A percentile compares a stretch with the other conserved stretches of the same genome.
Evolutionary conservation across 2,797 vertebrate species (phyloP).

Genomic region (Echiichthys vipera): DNA sequence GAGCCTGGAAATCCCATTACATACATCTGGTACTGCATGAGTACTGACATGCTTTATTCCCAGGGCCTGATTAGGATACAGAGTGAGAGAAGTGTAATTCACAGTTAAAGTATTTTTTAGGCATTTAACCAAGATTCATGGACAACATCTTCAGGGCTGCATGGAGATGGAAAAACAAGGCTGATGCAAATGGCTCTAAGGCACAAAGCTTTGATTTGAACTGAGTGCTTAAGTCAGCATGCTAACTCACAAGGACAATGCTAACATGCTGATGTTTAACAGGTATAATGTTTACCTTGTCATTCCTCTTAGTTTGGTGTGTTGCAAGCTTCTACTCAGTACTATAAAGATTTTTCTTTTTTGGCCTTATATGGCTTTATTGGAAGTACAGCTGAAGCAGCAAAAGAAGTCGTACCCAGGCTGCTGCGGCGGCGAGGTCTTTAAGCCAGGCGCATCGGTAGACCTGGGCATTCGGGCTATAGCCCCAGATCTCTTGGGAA

Average conservation of each 20-base stretch:
- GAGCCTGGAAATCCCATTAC: neutral
- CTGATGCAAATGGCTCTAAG: neutral
- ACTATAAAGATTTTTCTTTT: too few relatives aligned
- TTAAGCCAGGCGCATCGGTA: too few relatives aligned
- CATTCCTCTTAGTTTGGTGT: neutral
- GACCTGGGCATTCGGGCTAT: too few relatives aligned
- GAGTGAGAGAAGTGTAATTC: neutral
- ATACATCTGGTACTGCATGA: neutral
- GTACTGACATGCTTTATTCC: neutral
- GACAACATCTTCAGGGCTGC: neutral
- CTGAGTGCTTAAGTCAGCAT: neutral
- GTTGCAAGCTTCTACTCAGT: too few relatives aligned
- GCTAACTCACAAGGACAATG: neutral
- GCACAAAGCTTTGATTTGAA: neutral
- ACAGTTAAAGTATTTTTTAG: neutral
- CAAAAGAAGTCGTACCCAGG: too few relatives aligned
- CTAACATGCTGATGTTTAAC: neutral
- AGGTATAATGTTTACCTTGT: neutral
- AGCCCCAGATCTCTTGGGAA: too few relatives aligned
- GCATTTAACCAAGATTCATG: constrained; percentile 4
- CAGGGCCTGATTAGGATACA: neutral
- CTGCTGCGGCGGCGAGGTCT: too few relatives aligned
- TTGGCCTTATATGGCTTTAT: too few relatives aligned
- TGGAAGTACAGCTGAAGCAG: too few relatives aligned
- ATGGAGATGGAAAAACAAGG: neutral